Percentiles rank a stretch among this genome's conserved stretches.
Conservation (phyloP, 2,888 invertebrate species). For the Drosophila gaucha region DNA sequence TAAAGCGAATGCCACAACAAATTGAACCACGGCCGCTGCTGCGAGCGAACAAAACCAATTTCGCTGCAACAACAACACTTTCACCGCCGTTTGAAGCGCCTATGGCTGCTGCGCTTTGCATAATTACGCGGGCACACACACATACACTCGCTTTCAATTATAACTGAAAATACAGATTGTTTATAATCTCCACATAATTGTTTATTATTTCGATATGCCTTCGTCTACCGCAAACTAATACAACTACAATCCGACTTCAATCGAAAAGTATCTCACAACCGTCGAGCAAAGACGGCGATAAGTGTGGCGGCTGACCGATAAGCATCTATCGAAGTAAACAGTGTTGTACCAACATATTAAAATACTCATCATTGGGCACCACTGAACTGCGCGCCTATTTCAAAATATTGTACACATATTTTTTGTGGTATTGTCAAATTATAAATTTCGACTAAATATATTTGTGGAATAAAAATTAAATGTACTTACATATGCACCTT, state of each 20-base stretch:
- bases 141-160: conserved; percentile 15
- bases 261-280: conserved; percentile 12
- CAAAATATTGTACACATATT: background rate
- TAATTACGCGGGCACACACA: conserved; percentile 46
- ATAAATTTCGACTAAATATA: no score
- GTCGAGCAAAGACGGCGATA: conserved; percentile 6
- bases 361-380: background rate
- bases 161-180: conserved; percentile 37
- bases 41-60: conserved; percentile 50
- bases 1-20: conserved; percentile 60
- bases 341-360: background rate
- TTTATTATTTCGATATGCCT: conserved; percentile 55
- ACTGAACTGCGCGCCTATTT: conserved; percentile 7
- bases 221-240: conserved; percentile 50
- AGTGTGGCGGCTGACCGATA: conserved; percentile 32
- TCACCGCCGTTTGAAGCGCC: conserved; percentile 47
- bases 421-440: background rate
- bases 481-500: conserved; percentile 6
- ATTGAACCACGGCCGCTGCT: conserved; percentile 41
- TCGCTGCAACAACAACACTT: conserved; percentile 55
- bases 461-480: no score
- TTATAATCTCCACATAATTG: conserved; percentile 55
- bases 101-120: conserved; percentile 53
- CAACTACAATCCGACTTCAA: conserved; percentile 34
- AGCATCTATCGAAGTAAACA: background rate